phyloP scores from a whole-genome alignment of 2,113 vertebrate genomes.

The Cercopithecus mona region DNA sequence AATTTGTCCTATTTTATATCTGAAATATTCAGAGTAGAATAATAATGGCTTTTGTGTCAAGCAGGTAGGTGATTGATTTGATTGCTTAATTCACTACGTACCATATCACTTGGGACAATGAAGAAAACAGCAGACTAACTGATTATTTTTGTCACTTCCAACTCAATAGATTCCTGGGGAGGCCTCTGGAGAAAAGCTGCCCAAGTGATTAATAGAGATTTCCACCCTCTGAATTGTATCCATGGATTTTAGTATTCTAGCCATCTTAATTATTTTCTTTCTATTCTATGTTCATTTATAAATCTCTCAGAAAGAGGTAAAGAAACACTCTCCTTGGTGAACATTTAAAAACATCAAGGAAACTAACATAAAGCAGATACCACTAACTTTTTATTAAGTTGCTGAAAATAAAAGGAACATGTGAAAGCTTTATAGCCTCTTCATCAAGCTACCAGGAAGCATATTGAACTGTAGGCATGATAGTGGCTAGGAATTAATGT shows the following conservation, averaged over 20 bases:
- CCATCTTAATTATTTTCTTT: conserved; percentile 47
- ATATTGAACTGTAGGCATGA: not conserved
- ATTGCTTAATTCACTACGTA: conserved; percentile 50
- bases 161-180: conserved; percentile 13
- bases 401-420: not conserved
- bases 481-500: not conserved
- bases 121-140: conserved; percentile 42
- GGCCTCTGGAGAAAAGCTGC: not conserved
- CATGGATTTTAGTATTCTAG: conserved; percentile 14
- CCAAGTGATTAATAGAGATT: conserved; percentile 14
- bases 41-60: not conserved
- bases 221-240: not conserved
- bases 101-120: not conserved
- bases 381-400: conserved; percentile 54
- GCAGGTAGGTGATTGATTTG: conserved; percentile 56
- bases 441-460: not conserved
- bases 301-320: not conserved
- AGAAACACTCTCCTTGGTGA: conserved; percentile 31
- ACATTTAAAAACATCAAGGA: not conserved
- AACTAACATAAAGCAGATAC: conserved; percentile 42
- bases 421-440: not conserved
- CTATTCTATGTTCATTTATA: conserved; percentile 23
- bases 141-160: conserved; percentile 61
- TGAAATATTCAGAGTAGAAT: conserved; percentile 8
- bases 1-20: not conserved